Percentiles rank a stretch among this genome's conserved stretches.
Evolutionary conservation across 2,113 vertebrate genomes (phyloP).

Genomic region (Cebus imitator): DNA sequence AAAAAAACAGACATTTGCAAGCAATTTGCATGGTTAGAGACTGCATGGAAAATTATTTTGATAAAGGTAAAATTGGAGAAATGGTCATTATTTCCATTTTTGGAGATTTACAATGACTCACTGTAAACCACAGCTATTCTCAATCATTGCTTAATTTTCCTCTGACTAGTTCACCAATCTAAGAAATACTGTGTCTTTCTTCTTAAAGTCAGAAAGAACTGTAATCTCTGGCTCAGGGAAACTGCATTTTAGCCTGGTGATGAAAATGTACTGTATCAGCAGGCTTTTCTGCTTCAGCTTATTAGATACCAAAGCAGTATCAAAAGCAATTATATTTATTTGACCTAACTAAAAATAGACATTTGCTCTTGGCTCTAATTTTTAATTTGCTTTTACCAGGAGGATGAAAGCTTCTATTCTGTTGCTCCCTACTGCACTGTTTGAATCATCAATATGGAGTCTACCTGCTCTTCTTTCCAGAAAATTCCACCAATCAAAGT

Average conservation of each 20-base stretch:
- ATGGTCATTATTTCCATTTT: background rate
- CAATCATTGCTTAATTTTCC: background rate
- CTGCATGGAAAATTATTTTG: background rate
- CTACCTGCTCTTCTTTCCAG: background rate
- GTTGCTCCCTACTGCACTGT: background rate
- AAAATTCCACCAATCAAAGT: background rate
- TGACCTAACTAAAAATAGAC: conserved; percentile 49
- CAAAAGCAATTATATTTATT: conserved; percentile 41
- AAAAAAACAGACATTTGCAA: background rate
- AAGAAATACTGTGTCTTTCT: background rate
- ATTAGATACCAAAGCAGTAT: background rate
- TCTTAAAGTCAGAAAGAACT: conserved; percentile 5
- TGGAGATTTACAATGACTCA: background rate
- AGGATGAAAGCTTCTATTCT: background rate
- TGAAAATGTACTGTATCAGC: background rate
- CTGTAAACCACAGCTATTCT: background rate
- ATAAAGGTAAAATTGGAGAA: conserved; percentile 8
- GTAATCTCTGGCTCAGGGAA: background rate
- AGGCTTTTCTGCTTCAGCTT: background rate
- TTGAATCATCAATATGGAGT: background rate
- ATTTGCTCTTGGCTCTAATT: conserved; percentile 31
- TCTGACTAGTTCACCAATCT: background rate
- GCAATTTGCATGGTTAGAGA: background rate
- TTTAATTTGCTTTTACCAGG: background rate
- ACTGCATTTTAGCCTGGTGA: background rate